Conservation (phyloP, 2,113 vertebrate species). For the Helogale parvula region DNA sequence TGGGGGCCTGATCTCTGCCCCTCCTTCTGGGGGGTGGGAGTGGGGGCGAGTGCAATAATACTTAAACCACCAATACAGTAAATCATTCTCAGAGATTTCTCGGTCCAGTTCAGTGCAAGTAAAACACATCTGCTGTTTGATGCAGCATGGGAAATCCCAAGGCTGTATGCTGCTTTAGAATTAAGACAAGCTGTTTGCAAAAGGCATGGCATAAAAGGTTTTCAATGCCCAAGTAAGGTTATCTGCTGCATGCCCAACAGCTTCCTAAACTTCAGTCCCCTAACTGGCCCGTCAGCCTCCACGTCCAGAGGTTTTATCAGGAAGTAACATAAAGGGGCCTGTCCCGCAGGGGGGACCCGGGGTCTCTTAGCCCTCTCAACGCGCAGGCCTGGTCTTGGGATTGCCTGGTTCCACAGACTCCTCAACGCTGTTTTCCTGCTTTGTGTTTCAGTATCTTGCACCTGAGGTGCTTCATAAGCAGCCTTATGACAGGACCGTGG, state of each 20-base stretch:
- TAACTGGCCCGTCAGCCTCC: background rate
- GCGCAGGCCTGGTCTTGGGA: background rate
- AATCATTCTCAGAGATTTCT: background rate
- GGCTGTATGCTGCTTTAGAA: background rate
- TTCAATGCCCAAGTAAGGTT: background rate
- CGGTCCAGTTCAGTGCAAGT: background rate
- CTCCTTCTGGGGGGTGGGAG: background rate
- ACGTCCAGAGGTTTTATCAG: background rate
- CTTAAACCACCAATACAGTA: background rate
- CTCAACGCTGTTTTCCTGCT: slow-evolving; percentile 21
- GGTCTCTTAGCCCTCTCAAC: background rate
- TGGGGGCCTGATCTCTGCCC: background rate
- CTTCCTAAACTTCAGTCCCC: background rate
- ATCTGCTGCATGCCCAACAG: background rate
- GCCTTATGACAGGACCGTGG: slow-evolving; percentile 97
- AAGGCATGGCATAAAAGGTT: background rate
- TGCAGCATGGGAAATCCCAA: background rate
- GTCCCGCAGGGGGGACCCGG: background rate
- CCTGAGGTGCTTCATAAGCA: slow-evolving; percentile 99
- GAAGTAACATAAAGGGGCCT: background rate
- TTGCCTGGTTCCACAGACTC: background rate
- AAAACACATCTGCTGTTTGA: background rate
- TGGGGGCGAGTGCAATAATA: background rate
- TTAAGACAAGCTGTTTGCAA: background rate
- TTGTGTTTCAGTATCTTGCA: slow-evolving; percentile 93